These are phyloP conservation scores for Caranx ignobilis DNA, from an alignment of 2,113 vertebrate genomes.

Conservation along the genomic window DNA sequence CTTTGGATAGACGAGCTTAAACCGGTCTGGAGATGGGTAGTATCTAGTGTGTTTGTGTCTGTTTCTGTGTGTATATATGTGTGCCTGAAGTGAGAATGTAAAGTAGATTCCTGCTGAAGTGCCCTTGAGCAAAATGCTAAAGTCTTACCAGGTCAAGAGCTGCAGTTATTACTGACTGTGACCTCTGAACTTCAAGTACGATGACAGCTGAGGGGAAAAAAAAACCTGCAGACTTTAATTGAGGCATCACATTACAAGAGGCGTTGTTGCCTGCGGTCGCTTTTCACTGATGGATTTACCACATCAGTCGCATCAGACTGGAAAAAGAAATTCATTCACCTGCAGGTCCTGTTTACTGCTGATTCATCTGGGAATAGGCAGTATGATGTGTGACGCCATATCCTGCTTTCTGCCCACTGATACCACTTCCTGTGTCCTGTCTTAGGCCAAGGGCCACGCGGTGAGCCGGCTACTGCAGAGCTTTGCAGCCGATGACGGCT, in stretches of 20 bases:
- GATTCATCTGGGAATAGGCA: slow-evolving; percentile 7
- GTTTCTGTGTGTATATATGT: slow-evolving; percentile 16
- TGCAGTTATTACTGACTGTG: slow-evolving; percentile 25
- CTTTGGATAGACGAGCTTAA: slow-evolving; percentile 68
- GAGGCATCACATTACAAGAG: slow-evolving; percentile 46
- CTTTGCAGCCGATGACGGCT: slow-evolving; percentile 91
- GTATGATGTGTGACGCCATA: neutral
- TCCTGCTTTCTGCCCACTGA: slow-evolving; percentile 49
- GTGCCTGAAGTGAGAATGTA: slow-evolving; percentile 23
- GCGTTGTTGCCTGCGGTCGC: neutral
- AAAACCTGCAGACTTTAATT: slow-evolving; percentile 27
- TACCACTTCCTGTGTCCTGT: slow-evolving; percentile 58
- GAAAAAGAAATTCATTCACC: slow-evolving; percentile 22
- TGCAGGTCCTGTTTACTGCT: slow-evolving; percentile 37
- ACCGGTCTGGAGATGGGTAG: slow-evolving; percentile 64
- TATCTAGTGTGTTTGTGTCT: slow-evolving; percentile 17
- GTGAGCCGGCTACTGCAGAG: slow-evolving; percentile 94
- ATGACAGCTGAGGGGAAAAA: slow-evolving; percentile 12
- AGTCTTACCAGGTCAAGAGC: slow-evolving; percentile 21
- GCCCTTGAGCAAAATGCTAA: slow-evolving; percentile 42
- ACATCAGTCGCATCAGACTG: slow-evolving; percentile 16
- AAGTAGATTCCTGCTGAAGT: slow-evolving; percentile 33
- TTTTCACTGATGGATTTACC: slow-evolving; percentile 34
- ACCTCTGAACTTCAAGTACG: slow-evolving; percentile 35
- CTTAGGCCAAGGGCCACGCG: slow-evolving; percentile 87